Percentiles rank a stretch among this genome's conserved stretches.
Conservation (phyloP, 2,888 invertebrate species). For the Mayetiola destructor region DNA sequence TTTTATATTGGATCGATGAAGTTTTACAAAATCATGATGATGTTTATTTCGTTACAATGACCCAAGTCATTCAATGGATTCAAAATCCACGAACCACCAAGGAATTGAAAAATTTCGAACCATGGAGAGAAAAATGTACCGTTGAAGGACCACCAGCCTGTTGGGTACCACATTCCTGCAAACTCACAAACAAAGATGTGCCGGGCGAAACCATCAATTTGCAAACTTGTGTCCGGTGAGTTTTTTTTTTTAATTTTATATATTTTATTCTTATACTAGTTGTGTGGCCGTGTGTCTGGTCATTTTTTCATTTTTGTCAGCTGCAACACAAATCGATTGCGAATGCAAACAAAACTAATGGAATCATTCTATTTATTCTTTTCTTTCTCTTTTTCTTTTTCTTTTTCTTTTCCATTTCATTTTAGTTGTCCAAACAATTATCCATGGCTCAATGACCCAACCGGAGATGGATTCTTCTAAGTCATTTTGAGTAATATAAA, state of each 20-base stretch:
- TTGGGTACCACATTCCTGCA: constrained; percentile 82
- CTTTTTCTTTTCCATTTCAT: too few species aligned
- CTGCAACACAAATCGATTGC: too few species aligned
- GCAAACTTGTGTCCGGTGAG: constrained; percentile 82
- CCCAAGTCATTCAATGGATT: constrained; percentile 92
- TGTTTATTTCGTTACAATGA: constrained; percentile 90
- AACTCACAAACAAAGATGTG: constrained; percentile 80
- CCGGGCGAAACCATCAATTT: constrained; percentile 88
- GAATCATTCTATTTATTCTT: too few species aligned
- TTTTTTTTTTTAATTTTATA: too few species aligned
- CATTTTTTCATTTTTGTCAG: too few species aligned
- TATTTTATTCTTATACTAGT: too few species aligned
- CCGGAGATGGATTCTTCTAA: constrained; percentile 60
- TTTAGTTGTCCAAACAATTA: constrained; percentile 89
- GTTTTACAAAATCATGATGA: constrained; percentile 71
- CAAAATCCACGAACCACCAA: constrained; percentile 74
- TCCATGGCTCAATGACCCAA: constrained; percentile 88
- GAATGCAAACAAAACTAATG: too few species aligned
- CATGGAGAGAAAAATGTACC: constrained; percentile 86
- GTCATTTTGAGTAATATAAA: constrained; percentile 29
- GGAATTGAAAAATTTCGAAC: constrained; percentile 82
- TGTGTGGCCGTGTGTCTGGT: too few species aligned
- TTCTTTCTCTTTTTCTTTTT: too few species aligned
- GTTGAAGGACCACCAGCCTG: constrained; percentile 73
- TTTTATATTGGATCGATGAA: constrained; percentile 88